Conservation (phyloP, 2,113 vertebrate genomes). For the Cygnus atratus region DNA sequence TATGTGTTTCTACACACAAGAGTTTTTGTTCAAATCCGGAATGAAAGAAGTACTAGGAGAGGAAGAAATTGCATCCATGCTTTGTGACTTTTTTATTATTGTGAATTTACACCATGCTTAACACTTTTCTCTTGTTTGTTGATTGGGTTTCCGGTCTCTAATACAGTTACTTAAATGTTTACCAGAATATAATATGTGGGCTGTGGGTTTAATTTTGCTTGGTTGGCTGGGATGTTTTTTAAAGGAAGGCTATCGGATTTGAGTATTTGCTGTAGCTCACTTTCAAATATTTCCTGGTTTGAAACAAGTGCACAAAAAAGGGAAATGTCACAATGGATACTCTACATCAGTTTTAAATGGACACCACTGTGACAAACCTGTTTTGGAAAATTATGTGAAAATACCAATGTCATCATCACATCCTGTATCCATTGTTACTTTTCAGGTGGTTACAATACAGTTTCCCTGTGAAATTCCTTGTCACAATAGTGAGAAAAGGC, state of each 20-base stretch:
- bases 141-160: neutral
- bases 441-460: neutral
- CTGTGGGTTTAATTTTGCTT: neutral
- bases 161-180: neutral
- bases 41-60: neutral
- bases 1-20: neutral
- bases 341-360: slow-evolving; percentile 34
- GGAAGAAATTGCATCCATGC: neutral
- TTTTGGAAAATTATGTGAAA: slow-evolving; percentile 45
- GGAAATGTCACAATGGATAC: slow-evolving; percentile 60
- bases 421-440: slow-evolving; percentile 56
- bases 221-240: neutral
- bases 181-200: neutral
- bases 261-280: neutral
- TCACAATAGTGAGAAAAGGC: slow-evolving; percentile 42
- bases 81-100: neutral
- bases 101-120: neutral
- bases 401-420: neutral
- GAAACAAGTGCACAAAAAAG: slow-evolving; percentile 40
- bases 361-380: neutral
- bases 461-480: slow-evolving; percentile 39
- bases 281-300: slow-evolving; percentile 44
- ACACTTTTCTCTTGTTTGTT: neutral
- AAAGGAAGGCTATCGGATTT: neutral
- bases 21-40: neutral